A percentile compares a stretch with the other conserved stretches of the same genome.
phyloP scores from a whole-genome alignment of 2,797 vertebrate genomes.

The Anableps anableps region DNA sequence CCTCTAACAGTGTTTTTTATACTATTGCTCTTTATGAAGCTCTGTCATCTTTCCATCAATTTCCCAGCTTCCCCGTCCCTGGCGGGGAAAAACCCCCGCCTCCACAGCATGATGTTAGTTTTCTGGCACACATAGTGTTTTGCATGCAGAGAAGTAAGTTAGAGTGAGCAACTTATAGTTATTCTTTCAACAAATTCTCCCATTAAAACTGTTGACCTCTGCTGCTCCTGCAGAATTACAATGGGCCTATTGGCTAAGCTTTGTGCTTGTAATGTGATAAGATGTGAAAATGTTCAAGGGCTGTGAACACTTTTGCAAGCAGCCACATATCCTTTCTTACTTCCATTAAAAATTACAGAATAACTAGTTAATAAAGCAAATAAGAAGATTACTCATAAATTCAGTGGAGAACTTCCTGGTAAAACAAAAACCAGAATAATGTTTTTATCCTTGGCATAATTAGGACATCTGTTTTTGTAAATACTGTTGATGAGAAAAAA shows the following conservation, averaged over 20 bases:
- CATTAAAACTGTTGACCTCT: background rate
- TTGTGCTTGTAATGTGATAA: background rate
- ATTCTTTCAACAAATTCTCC: no score
- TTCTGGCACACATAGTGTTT: background rate
- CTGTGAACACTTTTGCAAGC: background rate
- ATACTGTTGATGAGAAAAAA: slow-evolving; percentile 1
- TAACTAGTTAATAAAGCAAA: background rate
- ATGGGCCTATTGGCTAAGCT: background rate
- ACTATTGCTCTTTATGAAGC: background rate
- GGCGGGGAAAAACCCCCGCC: background rate
- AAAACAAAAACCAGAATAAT: background rate
- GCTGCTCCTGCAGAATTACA: background rate
- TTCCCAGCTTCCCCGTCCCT: background rate
- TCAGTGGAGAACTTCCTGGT: slow-evolving; percentile 20
- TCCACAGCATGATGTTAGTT: background rate
- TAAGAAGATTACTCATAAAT: background rate
- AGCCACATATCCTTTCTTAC: background rate
- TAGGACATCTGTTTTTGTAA: background rate
- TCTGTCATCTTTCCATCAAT: background rate
- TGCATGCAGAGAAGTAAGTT: background rate
- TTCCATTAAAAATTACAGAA: slow-evolving; percentile 12
- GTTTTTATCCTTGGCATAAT: background rate
- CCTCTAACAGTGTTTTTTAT: background rate
- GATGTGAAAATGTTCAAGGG: background rate
- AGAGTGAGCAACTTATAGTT: background rate